Percentiles rank a stretch among this genome's conserved stretches.
phyloP scores from a whole-genome alignment of 2,797 vertebrate genomes.

The Siniperca scherzeri region DNA sequence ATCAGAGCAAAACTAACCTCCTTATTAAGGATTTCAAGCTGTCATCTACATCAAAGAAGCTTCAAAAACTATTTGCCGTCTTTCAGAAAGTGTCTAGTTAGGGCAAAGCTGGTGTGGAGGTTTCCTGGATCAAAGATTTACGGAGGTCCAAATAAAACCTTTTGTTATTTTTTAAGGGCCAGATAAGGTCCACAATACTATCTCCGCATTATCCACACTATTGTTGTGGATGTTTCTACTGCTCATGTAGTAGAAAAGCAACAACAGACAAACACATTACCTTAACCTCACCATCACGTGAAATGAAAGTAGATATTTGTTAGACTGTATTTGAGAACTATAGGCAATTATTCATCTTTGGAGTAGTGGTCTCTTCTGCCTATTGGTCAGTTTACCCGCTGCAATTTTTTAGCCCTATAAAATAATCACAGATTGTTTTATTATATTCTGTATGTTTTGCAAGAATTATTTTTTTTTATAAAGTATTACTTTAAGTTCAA shows the following conservation, averaged over 20 bases:
- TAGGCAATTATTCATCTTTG: constrained; percentile 5
- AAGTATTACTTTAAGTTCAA: constrained; percentile 8
- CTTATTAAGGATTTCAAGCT: constrained; percentile 54
- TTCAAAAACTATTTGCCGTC: constrained; percentile 50
- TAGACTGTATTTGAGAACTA: not conserved
- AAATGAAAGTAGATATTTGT: not conserved
- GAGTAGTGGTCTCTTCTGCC: not conserved
- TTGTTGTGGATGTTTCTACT: constrained; percentile 9
- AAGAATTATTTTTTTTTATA: not conserved
- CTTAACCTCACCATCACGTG: not conserved
- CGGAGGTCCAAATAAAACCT: constrained; percentile 42
- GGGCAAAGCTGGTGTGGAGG: constrained; percentile 26
- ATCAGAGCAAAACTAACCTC: constrained; percentile 62
- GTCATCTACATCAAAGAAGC: constrained; percentile 46
- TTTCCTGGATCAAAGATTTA: constrained; percentile 48
- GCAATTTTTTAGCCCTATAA: not conserved
- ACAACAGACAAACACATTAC: not conserved
- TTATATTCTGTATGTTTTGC: not conserved
- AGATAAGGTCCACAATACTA: constrained; percentile 29
- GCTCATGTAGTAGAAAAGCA: constrained; percentile 4
- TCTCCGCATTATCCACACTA: constrained; percentile 5
- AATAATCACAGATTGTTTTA: not conserved
- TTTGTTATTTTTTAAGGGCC: constrained; percentile 32
- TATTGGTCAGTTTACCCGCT: not conserved
- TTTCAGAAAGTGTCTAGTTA: constrained; percentile 36